Evolutionary conservation across 2,113 vertebrate species (phyloP).

Genomic region (Empidonax alnorum): DNA sequence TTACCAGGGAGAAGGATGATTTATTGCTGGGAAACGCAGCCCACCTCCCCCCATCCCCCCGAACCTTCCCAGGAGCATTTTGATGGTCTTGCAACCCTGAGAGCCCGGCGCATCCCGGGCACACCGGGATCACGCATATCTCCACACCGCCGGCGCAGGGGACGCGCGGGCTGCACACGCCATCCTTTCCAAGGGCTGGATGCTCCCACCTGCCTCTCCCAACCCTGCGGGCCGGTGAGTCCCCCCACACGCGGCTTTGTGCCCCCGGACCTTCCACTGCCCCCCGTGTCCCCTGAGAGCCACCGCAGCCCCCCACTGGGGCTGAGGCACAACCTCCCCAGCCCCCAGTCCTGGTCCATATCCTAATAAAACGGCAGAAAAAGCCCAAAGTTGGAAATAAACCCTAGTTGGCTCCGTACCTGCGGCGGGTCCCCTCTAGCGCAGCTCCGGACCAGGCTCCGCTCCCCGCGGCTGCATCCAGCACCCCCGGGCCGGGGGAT

Average conservation of each 20-base stretch:
- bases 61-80: not conserved
- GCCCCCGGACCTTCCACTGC: not conserved
- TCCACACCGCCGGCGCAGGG: not conserved
- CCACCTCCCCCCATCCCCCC: not conserved
- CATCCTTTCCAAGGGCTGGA: not conserved
- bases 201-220: not conserved
- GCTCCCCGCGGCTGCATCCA: not conserved
- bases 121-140: rapidly evolving
- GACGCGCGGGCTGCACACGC: not conserved
- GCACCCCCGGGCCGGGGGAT: not conserved
- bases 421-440: not conserved
- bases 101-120: not conserved
- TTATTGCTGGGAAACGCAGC: not conserved
- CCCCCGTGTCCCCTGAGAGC: rapidly evolving
- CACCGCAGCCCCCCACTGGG: not conserved
- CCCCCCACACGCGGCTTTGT: not conserved
- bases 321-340: not conserved
- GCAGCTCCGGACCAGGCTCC: not conserved
- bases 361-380: not conserved
- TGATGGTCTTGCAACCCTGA: not conserved
- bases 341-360: rapidly evolving
- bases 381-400: not conserved
- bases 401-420: not conserved
- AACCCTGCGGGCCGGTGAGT: not conserved
- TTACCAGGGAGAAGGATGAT: not conserved